Percentiles rank a stretch among this genome's conserved stretches.
Conservation (phyloP, 2,797 vertebrate genomes). For the Allobates femoralis region DNA sequence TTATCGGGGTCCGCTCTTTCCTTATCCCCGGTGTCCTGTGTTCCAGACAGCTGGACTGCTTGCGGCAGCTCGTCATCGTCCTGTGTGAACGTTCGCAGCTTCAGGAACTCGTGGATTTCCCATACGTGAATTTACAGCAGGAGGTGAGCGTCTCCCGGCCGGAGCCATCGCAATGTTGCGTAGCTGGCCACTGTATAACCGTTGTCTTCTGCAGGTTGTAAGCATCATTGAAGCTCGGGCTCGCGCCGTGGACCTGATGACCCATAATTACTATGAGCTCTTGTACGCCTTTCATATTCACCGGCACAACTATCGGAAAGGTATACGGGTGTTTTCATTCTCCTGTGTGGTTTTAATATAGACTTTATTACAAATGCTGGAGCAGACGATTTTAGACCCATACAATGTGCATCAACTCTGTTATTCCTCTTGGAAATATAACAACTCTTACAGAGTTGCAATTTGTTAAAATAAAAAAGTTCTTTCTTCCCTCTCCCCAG, state of each 20-base stretch:
- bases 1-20: too few species aligned
- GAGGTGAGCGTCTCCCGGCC: conserved; percentile 77
- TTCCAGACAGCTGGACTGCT: conserved; percentile 90
- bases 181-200: neutral
- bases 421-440: neutral
- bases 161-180: neutral
- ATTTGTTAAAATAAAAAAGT: too few species aligned
- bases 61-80: conserved; percentile 93
- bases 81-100: conserved; percentile 93
- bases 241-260: conserved; percentile 89
- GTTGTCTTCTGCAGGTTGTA: conserved; percentile 82
- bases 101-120: conserved; percentile 91
- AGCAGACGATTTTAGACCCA: neutral
- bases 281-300: conserved; percentile 94
- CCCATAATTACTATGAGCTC: conserved; percentile 95
- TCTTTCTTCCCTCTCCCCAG: neutral
- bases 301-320: conserved; percentile 96
- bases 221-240: conserved; percentile 92
- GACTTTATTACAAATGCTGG: neutral
- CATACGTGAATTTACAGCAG: conserved; percentile 91
- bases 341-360: neutral
- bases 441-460: too few species aligned
- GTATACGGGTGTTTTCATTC: conserved; percentile 69
- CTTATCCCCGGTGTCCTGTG: neutral
- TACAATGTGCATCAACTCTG: neutral